Evolutionary conservation across 2,888 invertebrate species (phyloP).

Genomic region (Rhodophaea formosa): DNA sequence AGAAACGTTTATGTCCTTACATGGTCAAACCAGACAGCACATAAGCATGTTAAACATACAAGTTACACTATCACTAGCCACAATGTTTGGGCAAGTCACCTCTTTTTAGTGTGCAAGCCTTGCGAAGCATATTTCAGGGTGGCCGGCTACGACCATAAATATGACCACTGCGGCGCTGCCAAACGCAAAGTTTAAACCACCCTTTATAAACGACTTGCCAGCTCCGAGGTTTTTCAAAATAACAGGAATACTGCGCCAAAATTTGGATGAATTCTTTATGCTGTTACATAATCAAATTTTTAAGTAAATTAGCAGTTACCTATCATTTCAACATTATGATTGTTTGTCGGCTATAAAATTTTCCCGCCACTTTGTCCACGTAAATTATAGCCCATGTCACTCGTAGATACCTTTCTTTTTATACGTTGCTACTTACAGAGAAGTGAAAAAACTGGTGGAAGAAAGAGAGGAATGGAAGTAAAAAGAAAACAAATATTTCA

Average conservation of each 20-base stretch:
- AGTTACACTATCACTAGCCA: background rate
- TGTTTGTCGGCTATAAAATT: too few species aligned
- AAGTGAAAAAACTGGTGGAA: too few species aligned
- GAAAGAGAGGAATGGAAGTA: too few species aligned
- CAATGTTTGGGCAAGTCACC: background rate
- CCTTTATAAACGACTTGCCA: conserved; percentile 14
- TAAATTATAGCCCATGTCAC: too few species aligned
- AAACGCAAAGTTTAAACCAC: conserved; percentile 39
- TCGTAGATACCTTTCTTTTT: too few species aligned
- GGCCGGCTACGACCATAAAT: conserved; percentile 42
- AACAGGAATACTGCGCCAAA: conserved; percentile 5
- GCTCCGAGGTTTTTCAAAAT: conserved; percentile 9
- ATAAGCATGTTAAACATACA: background rate
- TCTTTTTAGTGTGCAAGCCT: conserved; percentile 4
- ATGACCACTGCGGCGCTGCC: conserved; percentile 39
- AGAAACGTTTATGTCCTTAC: background rate
- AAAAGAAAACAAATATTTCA: too few species aligned
- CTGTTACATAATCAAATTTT: too few species aligned
- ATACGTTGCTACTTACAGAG: too few species aligned
- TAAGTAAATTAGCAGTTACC: too few species aligned
- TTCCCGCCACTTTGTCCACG: too few species aligned
- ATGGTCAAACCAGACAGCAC: too few species aligned
- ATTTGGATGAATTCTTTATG: background rate
- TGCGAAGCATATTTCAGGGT: background rate
- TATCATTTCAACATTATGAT: too few species aligned